A percentile compares a stretch with the other conserved stretches of the same genome.
These are phyloP conservation scores for Chlorops oryzae DNA, from an alignment of 1,140 invertebrate genomes.

Conservation along the genomic window DNA sequence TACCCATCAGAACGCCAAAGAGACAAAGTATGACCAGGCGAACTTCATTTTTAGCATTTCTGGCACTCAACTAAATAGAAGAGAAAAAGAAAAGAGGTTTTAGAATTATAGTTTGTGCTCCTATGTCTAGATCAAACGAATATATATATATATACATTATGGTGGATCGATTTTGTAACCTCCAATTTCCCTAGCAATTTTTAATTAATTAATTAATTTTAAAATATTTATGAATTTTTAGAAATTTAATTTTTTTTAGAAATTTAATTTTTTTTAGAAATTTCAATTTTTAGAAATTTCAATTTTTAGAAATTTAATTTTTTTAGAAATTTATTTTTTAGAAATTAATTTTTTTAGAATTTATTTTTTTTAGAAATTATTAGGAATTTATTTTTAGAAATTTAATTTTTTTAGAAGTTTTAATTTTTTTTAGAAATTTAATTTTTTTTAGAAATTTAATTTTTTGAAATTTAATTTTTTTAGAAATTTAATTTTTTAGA, in stretches of 20 bases:
- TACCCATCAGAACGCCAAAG: slow-evolving; percentile 49
- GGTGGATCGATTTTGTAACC: background rate
- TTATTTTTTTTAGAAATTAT: too few species aligned
- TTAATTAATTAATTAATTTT: background rate
- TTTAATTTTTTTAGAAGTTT: too few species aligned
- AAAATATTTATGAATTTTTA: background rate
- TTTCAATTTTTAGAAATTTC: background rate
- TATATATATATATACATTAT: background rate
- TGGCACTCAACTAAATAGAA: slow-evolving; percentile 39
- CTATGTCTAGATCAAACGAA: background rate
- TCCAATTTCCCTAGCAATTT: background rate
- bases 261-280: background rate
- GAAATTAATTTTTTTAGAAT: too few species aligned
- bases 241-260: background rate
- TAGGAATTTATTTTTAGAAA: too few species aligned
- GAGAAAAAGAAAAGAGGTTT: background rate
- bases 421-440: too few species aligned
- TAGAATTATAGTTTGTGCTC: background rate
- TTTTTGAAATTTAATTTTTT: too few species aligned
- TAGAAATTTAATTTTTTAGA: too few species aligned
- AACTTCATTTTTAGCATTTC: slow-evolving; percentile 68
- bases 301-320: background rate
- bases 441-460: too few species aligned
- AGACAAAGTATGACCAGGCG: slow-evolving; percentile 83
- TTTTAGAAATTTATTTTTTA: background rate